Conservation (phyloP, 1,140 invertebrate genomes). For the Drosophila simulans region DNA sequence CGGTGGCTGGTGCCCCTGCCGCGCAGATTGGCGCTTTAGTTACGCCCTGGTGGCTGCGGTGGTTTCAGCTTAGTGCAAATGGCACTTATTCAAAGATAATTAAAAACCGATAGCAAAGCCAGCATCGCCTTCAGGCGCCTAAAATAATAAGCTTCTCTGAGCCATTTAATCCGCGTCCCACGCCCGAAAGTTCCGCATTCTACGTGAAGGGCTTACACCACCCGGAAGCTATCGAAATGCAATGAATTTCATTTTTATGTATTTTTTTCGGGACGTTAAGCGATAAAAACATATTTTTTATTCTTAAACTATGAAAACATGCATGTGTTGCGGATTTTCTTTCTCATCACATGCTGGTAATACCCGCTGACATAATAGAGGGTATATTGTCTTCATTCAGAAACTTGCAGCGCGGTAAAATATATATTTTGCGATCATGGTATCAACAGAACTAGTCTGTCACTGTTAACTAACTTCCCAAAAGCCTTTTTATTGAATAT, state of each 20-base stretch:
- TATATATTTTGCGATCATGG: too few species aligned
- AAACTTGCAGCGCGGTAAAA: too few species aligned
- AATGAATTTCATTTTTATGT: not conserved
- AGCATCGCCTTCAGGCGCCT: conserved; percentile 12
- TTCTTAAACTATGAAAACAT: not conserved
- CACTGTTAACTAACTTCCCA: too few species aligned
- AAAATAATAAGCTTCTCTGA: conserved; percentile 15
- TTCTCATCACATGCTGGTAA: not conserved
- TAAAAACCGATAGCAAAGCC: conserved; percentile 66
- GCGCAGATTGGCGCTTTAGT: conserved; percentile 55
- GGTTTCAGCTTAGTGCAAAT: conserved; percentile 60
- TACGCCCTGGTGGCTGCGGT: conserved; percentile 39
- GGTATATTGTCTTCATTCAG: too few species aligned
- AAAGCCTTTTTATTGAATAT: too few species aligned
- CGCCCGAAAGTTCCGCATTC: not conserved
- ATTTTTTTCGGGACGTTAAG: not conserved
- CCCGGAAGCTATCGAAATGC: not conserved
- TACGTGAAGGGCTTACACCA: not conserved
- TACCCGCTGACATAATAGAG: too few species aligned
- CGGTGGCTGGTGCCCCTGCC: conserved; percentile 22
- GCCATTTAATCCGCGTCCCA: conserved; percentile 19
- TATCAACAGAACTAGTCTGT: too few species aligned
- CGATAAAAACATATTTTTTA: not conserved
- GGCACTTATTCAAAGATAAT: conserved; percentile 69
- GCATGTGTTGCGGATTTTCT: not conserved